Conservation (phyloP, 2,113 vertebrate species). For the Peromyscus maniculatus region DNA sequence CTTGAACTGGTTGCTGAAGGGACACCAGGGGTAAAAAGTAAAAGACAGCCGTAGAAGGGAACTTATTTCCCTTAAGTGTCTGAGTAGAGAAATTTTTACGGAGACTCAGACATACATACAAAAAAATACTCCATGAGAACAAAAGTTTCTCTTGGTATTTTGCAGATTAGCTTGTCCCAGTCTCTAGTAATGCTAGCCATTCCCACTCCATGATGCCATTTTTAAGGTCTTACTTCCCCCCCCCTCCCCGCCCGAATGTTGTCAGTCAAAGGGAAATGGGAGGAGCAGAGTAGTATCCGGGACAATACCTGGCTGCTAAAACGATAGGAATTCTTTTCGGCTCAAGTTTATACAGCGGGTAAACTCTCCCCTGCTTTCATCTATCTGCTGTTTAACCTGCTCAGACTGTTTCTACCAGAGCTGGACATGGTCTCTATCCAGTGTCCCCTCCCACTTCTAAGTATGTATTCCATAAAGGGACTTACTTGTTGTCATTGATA, state of each 20-base stretch:
- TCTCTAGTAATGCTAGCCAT: not conserved
- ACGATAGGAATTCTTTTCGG: constrained; percentile 25
- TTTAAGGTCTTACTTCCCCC: constrained; percentile 5
- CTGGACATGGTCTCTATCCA: constrained; percentile 56
- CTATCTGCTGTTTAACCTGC: not conserved
- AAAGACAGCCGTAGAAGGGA: constrained; percentile 35
- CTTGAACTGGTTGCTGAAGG: constrained; percentile 97
- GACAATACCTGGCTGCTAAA: not conserved
- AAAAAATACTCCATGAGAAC: constrained; percentile 50
- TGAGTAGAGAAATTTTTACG: constrained; percentile 38
- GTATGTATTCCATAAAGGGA: constrained; percentile 64
- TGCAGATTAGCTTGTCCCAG: not conserved
- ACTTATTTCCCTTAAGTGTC: constrained; percentile 14
- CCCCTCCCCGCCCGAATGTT: not conserved
- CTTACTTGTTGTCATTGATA: constrained; percentile 99
- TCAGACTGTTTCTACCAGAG: constrained; percentile 63
- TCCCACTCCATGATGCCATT: constrained; percentile 3
- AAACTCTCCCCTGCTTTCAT: constrained; percentile 50
- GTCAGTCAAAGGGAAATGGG: constrained; percentile 2
- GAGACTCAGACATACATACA: constrained; percentile 34
- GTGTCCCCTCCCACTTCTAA: constrained; percentile 62
- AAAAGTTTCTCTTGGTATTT: constrained; percentile 58
- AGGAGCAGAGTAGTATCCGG: constrained; percentile 22
- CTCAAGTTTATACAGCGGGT: constrained; percentile 37
- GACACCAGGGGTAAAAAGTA: not conserved